A percentile compares a stretch with the other conserved stretches of the same genome.
These are phyloP conservation scores for Chaetorhynchus papuensis DNA, from an alignment of 2,113 vertebrate species.

Conservation along the genomic window DNA sequence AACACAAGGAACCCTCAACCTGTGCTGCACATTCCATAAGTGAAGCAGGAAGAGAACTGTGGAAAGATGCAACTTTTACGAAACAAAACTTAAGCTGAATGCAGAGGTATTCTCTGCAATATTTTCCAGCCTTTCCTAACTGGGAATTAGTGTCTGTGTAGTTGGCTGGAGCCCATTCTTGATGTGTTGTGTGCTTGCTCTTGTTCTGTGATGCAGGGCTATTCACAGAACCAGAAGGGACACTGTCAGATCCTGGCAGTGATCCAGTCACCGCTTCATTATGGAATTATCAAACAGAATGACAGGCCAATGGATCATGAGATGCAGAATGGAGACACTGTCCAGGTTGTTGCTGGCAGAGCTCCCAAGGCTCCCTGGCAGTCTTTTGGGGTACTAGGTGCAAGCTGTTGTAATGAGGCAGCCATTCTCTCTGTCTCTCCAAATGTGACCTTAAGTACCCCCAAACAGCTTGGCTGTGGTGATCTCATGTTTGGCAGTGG, in stretches of 20 bases:
- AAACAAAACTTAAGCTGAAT: background rate
- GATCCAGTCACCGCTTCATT: background rate
- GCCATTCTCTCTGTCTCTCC: background rate
- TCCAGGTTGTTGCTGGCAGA: background rate
- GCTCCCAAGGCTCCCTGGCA: background rate
- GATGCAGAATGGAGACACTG: background rate
- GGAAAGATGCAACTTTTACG: background rate
- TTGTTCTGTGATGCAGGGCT: background rate
- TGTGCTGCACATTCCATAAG: background rate
- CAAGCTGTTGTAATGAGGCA: background rate
- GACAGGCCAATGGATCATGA: background rate
- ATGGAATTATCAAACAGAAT: background rate
- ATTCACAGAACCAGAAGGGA: background rate
- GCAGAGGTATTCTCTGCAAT: background rate
- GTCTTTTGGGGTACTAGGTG: background rate
- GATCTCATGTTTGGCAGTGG: background rate
- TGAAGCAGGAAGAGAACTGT: background rate
- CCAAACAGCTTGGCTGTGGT: background rate
- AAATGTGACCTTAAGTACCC: background rate
- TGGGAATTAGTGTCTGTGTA: background rate
- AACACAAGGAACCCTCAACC: too few species aligned
- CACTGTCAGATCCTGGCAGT: background rate
- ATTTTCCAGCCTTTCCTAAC: background rate
- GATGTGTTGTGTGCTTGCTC: background rate
- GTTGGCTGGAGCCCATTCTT: background rate